phyloP scores from a whole-genome alignment of 1,140 invertebrate species.

The Propsilocerus akamusi region DNA sequence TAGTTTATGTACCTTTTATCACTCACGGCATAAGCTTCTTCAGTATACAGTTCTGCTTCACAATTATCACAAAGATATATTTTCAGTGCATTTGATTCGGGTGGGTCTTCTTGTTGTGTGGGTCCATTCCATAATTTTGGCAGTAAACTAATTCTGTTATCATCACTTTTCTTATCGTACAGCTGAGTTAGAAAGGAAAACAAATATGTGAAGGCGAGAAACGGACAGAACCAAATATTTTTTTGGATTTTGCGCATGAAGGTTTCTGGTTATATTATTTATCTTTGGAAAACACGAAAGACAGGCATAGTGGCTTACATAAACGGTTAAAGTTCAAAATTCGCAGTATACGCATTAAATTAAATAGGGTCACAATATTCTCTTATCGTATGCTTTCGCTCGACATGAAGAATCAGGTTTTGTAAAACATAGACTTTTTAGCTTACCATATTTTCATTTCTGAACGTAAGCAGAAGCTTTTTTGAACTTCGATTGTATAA shows the following conservation, averaged over 20 bases:
- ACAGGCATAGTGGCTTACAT: neutral
- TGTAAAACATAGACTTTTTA: neutral
- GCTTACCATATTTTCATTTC: conserved; percentile 49
- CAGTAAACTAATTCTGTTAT: conserved; percentile 17
- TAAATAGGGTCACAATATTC: too few relatives aligned
- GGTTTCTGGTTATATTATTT: neutral
- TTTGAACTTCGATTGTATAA: conserved; percentile 41
- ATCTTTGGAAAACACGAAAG: neutral
- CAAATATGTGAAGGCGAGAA: neutral
- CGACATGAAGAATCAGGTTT: neutral
- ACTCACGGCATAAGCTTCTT: conserved; percentile 33
- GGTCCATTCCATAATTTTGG: conserved; percentile 20
- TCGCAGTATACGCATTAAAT: neutral
- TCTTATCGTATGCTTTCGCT: too few relatives aligned
- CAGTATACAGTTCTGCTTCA: conserved; percentile 37
- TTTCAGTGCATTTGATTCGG: conserved; percentile 28
- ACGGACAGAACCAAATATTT: neutral
- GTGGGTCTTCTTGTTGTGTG: conserved; percentile 20
- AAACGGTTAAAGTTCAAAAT: neutral
- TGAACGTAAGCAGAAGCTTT: conserved; percentile 48
- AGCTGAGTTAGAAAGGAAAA: conserved; percentile 12
- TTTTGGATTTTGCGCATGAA: neutral
- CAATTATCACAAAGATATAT: conserved; percentile 57
- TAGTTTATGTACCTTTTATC: neutral
- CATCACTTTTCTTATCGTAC: conserved; percentile 19